These are phyloP conservation scores for Campoplex capitator DNA, from an alignment of 2,888 invertebrate genomes.

Conservation along the genomic window DNA sequence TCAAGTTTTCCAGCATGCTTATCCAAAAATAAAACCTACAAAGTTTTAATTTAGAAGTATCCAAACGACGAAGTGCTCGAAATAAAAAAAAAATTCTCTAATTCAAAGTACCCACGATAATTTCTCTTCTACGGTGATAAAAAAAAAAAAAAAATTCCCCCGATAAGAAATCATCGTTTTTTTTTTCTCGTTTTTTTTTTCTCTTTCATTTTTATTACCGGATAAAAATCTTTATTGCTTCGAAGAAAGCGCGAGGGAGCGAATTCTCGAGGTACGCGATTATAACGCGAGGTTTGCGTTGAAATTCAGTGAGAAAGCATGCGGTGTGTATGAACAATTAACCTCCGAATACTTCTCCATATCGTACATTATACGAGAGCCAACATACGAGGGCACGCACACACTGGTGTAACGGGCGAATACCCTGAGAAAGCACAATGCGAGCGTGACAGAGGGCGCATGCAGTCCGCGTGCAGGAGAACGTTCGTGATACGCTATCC, in stretches of 20 bases:
- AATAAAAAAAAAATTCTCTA: neutral
- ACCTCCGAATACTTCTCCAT: neutral
- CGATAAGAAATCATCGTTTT: neutral
- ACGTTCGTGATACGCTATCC: slow-evolving; percentile 45
- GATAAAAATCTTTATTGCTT: slow-evolving; percentile 1
- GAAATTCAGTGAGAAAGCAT: slow-evolving; percentile 1
- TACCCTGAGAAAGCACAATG: slow-evolving; percentile 14
- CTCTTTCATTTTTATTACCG: neutral
- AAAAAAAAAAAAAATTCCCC: neutral
- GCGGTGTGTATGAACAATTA: slow-evolving; percentile 8
- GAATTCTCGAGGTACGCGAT: slow-evolving; percentile 11
- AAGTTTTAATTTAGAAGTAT: neutral
- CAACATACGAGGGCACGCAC: neutral
- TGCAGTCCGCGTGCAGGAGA: neutral
- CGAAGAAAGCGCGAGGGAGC: neutral
- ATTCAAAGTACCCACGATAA: neutral
- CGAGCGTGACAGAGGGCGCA: slow-evolving; percentile 6
- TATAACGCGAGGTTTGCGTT: neutral
- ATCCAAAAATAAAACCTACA: neutral
- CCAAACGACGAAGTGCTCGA: neutral
- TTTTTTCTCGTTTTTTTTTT: neutral
- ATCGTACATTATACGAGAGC: neutral
- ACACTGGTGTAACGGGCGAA: neutral
- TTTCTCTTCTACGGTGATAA: neutral
- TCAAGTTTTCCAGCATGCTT: neutral